Base-by-base conservation (phyloP, 2,888 invertebrate genomes). In the Hypselothyrea guttata region DNA sequence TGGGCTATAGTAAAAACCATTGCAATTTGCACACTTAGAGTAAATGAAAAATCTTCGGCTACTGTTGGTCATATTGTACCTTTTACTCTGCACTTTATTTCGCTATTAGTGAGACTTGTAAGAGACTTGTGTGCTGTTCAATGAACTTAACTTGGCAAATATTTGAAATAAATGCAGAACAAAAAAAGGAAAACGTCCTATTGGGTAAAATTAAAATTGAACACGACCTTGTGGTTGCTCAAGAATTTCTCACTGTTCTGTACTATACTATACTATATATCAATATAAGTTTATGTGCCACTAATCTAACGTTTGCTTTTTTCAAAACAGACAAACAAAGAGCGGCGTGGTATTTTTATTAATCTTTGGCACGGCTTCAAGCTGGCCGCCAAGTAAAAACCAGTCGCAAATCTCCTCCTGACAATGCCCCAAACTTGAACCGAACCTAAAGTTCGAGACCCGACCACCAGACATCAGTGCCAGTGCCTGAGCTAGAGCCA, bases 251-350 rank as follows among this genome's bases (percentile, higher is more conserved):
- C n/a, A n/a, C n/a, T n/a, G n/a, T n/a, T n/a, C n/a, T n/a, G n/a
- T n/a, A n/a, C n/a, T n/a, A n/a, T n/a, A n/a, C n/a, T n/a, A n/a
- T n/a, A n/a, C n/a, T n/a, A n/a, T n/a, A n/a, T n/a, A n/a, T n/a
- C n/a, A n/a, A n/a, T n/a, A n/a, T 83, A 63, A 81, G 85, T 78
- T 83, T 85, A 68, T 78, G 75, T 85, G 86, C 81, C 78, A 78
- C 85, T 78, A 84, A 85, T 85, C 81, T 79, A 56, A 64, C 27
- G 55, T 67, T 63, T 62, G 76, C 69, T 55, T 61, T 69, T 71
- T 68, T 75, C 75, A 59, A 82, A 78, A 84, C 64, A 60, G 79
- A 79, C 77, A 37, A 78, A 85, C 83, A 75, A 77, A 83, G 73
- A 72, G 83, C 63, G 56, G 46, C 49, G 68, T 63, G 59, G 75